Percentiles rank a stretch among this genome's conserved stretches.
These are phyloP conservation scores for Nematostella vectensis DNA, from an alignment of 92 coral and sea anemone species.

Conservation along the genomic window DNA sequence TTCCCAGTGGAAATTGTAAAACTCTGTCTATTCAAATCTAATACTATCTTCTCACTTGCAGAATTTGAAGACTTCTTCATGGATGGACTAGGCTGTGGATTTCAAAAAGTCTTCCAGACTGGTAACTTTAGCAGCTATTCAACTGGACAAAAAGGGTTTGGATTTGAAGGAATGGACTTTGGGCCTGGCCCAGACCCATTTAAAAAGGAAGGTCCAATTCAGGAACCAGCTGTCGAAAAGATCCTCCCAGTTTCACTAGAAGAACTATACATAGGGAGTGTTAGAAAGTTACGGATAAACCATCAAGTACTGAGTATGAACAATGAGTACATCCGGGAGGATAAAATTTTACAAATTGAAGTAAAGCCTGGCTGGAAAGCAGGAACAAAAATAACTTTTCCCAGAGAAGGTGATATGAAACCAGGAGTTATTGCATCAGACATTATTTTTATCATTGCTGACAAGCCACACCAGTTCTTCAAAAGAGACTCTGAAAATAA, in stretches of 20 bases:
- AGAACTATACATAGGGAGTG: conserved; percentile 66
- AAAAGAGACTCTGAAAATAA: conserved; percentile 89
- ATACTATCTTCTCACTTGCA: too few relatives aligned
- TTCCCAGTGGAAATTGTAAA: too few relatives aligned
- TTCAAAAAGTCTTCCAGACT: conserved; percentile 29
- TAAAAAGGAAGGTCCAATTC: conserved; percentile 38
- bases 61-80: conserved; percentile 45
- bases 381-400: conserved; percentile 79
- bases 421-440: conserved; percentile 79
- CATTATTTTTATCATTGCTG: conserved; percentile 68
- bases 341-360: conserved; percentile 69
- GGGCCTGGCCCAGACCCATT: conserved; percentile 45
- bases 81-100: conserved; percentile 33
- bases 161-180: conserved; percentile 44
- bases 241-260: conserved; percentile 71
- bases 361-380: conserved; percentile 97
- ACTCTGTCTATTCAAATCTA: too few relatives aligned
- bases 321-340: conserved; percentile 40
- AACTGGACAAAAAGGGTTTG: conserved; percentile 52
- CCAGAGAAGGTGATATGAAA: conserved; percentile 63
- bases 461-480: conserved; percentile 82
- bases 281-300: conserved; percentile 62
- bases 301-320: conserved; percentile 46
- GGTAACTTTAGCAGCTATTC: conserved; percentile 21
- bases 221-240: conserved; percentile 75